Conservation (phyloP, 1,140 invertebrate genomes). For the Muscidifurax raptorellus region DNA sequence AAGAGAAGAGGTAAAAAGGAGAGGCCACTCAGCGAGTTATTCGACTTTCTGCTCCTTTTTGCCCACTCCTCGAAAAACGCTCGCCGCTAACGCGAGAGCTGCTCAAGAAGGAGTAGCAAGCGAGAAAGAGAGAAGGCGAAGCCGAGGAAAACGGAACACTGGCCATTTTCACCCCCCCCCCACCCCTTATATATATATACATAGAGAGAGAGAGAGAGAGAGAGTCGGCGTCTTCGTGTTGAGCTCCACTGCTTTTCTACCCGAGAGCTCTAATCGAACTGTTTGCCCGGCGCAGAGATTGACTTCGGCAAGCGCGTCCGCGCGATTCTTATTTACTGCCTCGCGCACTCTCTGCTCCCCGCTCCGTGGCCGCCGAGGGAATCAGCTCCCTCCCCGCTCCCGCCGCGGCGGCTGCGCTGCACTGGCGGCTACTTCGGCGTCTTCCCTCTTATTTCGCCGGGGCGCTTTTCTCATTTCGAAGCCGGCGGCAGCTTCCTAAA, state of each 20-base stretch:
- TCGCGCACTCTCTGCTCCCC: constrained; percentile 31
- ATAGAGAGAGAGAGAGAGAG: no score
- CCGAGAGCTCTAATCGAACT: constrained; percentile 46
- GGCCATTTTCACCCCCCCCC: constrained; percentile 54
- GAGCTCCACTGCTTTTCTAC: constrained; percentile 40
- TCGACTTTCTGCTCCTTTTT: constrained; percentile 30
- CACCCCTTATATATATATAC: constrained; percentile 24
- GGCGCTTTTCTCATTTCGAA: constrained; percentile 47
- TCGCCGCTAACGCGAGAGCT: background rate
- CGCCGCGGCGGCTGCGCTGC: background rate
- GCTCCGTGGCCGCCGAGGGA: background rate
- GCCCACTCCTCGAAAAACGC: constrained; percentile 24
- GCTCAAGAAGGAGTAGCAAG: background rate
- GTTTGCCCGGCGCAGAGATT: constrained; percentile 48
- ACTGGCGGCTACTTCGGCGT: background rate
- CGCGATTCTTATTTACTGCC: constrained; percentile 53
- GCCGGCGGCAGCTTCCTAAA: constrained; percentile 12
- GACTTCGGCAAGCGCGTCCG: constrained; percentile 41
- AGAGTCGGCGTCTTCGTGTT: background rate
- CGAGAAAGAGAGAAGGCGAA: background rate
- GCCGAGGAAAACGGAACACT: constrained; percentile 39
- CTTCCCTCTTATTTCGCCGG: constrained; percentile 4
- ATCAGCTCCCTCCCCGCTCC: background rate
- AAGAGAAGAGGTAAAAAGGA: constrained; percentile 28
- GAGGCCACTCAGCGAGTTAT: constrained; percentile 44